Percentiles rank a stretch among this genome's conserved stretches.
Conservation (phyloP, 1,140 invertebrate genomes). For the Cydia strobilella region DNA sequence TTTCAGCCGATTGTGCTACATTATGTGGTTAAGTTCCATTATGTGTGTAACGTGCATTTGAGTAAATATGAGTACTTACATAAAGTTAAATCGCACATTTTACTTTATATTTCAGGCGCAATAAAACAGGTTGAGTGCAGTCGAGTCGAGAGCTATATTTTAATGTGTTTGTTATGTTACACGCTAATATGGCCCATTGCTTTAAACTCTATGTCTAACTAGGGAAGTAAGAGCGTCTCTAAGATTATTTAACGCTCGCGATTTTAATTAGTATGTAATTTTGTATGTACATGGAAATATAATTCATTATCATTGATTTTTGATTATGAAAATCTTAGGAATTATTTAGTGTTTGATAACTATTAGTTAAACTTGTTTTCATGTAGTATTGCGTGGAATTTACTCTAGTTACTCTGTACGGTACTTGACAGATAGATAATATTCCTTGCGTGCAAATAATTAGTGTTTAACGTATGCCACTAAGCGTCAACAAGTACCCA, state of each 20-base stretch:
- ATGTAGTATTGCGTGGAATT: neutral
- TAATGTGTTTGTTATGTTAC: slow-evolving; percentile 28
- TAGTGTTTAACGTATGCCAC: neutral
- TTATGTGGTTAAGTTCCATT: slow-evolving; percentile 32
- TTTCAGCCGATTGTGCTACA: slow-evolving; percentile 28
- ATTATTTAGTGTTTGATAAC: too few species aligned
- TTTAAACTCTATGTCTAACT: neutral
- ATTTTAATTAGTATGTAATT: neutral
- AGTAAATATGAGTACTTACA: slow-evolving; percentile 30
- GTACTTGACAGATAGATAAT: neutral
- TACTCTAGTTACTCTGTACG: neutral
- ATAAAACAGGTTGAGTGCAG: slow-evolving; percentile 21
- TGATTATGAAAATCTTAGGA: too few species aligned
- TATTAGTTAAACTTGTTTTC: neutral
- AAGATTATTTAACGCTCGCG: neutral
- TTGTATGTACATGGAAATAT: neutral
- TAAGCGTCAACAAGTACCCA: neutral
- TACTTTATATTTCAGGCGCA: slow-evolving; percentile 29
- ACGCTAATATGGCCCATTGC: neutral
- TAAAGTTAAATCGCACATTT: slow-evolving; percentile 26
- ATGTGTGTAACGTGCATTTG: slow-evolving; percentile 29
- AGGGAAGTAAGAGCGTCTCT: neutral
- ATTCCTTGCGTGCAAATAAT: neutral
- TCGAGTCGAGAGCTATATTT: slow-evolving; percentile 7
- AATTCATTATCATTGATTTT: neutral